phyloP scores from a whole-genome alignment of 1,140 invertebrate species.

The Pseudomyrmex concolor region DNA sequence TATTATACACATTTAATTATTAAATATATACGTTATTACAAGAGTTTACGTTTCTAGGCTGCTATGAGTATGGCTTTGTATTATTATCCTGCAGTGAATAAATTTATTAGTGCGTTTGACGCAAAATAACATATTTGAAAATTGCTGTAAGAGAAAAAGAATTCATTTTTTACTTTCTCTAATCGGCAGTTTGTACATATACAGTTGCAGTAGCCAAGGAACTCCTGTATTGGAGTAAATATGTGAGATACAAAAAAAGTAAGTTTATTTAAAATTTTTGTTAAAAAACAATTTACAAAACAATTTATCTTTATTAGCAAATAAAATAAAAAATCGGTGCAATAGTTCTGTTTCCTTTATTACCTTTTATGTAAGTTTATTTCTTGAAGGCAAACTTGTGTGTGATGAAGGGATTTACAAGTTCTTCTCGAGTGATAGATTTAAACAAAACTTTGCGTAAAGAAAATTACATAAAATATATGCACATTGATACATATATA shows the following conservation, averaged over 20 bases:
- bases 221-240: too few species aligned
- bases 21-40: constrained; percentile 2
- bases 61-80: constrained; percentile 60
- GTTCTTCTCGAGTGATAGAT: neutral
- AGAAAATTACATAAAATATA: neutral
- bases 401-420: neutral
- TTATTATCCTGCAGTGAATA: constrained; percentile 71
- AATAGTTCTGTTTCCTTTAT: too few species aligned
- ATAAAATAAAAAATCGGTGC: too few species aligned
- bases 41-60: constrained; percentile 66
- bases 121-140: neutral
- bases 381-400: neutral
- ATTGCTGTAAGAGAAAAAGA: neutral
- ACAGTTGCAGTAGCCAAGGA: too few species aligned
- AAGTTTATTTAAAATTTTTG: too few species aligned
- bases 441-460: neutral
- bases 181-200: too few species aligned
- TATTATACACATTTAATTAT: constrained; percentile 11
- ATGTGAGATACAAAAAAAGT: too few species aligned
- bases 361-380: neutral
- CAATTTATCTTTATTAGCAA: too few species aligned
- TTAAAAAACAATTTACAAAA: too few species aligned
- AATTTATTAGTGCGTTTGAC: constrained; percentile 66
- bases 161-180: neutral
- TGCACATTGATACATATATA: neutral